Evolutionary conservation across 2,113 vertebrate genomes (phyloP), one percentile per base, ranked within the genome.

Genomic region (Nansenia antarctica): DNA sequence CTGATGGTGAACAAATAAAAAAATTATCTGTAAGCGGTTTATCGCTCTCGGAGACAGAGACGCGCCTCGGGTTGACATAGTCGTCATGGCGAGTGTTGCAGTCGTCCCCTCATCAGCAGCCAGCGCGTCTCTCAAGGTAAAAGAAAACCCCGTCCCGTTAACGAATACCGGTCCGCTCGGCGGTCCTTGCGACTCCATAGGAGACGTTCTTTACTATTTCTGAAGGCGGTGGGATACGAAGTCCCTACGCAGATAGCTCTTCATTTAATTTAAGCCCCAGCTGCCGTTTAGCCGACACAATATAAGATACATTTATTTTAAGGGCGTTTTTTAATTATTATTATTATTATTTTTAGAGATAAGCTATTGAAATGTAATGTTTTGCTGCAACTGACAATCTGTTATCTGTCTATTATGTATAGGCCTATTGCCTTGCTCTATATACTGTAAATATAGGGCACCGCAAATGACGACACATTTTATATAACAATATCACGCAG

Each of bases 11-110:
- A 60, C 58, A 34, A 34, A 47, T 54, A 34, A 34, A 34, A 47
- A 45, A 34, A 59, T 26, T 76, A 74, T 72, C 79, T 65, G 62
- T 71, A 67, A 70, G 57, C 76, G 69, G 34, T 68, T 72, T 77
- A 78, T 29, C 52, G 37, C 39, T 8, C 29, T 8, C 29, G 7
- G 26, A 49, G 58, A 39, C 52, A 45, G 45, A 24, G 32, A 9
- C 24, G 32, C 59, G 14, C 14, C 32, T 70, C 31, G 30, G 11
- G 12, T 12, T 53, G 14, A 20, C 24, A 32, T 62, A 70, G 67
- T 67, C 76, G 78, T 82, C 74, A 87, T 87, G 85, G 83, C 85
- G 79, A 79, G 80, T 62, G 70, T 55, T 64, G 22, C 78, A 66
- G 71, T 32, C 32, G 58, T 26, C 47, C 31, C 63, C n/a, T 37